Conservation (phyloP, 2,888 invertebrate species). For the Drosophila ochracea region DNA sequence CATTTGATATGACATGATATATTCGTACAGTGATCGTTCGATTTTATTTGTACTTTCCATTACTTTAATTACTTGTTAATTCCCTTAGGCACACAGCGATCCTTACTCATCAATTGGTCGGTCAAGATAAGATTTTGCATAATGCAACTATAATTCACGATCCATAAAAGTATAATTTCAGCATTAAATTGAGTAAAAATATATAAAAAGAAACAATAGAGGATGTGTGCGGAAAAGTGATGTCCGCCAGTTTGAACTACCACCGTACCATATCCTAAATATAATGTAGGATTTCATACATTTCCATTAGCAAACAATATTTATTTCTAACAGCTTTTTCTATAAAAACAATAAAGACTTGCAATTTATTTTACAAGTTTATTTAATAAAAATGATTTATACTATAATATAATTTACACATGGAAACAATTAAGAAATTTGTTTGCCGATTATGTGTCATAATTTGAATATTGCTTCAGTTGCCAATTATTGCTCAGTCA, state of each 20-base stretch:
- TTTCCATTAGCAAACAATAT: no score
- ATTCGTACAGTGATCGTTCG: neutral
- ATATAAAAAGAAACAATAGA: neutral
- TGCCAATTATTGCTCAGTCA: neutral
- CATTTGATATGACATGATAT: constrained; percentile 5
- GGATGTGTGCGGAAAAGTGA: neutral
- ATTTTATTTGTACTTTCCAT: neutral
- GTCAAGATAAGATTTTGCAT: no score
- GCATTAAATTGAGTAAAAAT: neutral
- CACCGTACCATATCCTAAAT: neutral
- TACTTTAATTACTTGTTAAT: neutral
- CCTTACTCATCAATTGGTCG: no score
- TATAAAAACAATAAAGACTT: no score
- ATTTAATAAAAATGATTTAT: neutral
- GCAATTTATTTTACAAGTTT: neutral
- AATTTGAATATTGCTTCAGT: constrained; percentile 23
- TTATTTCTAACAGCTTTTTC: no score
- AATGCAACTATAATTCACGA: no score
- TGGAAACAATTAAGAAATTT: neutral
- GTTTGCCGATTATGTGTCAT: constrained; percentile 13
- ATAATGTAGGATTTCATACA: neutral
- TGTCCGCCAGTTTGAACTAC: neutral
- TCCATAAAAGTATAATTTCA: no score
- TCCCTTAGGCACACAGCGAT: no score
- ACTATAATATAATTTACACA: neutral